These are phyloP conservation scores for Heliconius nattereri DNA, from an alignment of 1,140 invertebrate genomes.

Conservation along the genomic window DNA sequence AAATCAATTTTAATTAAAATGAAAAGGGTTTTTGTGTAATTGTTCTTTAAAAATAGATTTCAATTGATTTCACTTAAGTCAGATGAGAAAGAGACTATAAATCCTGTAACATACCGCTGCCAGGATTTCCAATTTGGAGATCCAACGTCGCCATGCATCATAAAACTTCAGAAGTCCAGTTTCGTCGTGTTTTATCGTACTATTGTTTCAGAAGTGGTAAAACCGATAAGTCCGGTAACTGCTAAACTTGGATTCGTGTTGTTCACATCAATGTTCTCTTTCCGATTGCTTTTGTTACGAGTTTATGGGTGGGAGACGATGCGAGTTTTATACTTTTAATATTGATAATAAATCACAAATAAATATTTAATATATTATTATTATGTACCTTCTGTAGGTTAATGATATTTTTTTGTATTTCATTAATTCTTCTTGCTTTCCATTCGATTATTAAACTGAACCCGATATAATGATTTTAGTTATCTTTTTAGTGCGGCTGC, in stretches of 20 bases:
- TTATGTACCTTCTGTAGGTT: not conserved
- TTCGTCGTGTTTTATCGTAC: conserved; percentile 35
- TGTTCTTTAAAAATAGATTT: not conserved
- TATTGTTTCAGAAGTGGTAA: conserved; percentile 40
- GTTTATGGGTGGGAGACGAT: conserved; percentile 14
- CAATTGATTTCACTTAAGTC: not conserved
- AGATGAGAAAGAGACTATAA: not conserved
- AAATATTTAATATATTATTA: not conserved
- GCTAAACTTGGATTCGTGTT: conserved; percentile 35
- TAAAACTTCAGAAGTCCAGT: conserved; percentile 36
- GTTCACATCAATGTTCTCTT: conserved; percentile 36
- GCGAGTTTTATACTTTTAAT: not conserved
- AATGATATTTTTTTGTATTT: too few relatives aligned
- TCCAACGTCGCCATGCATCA: conserved; percentile 27
- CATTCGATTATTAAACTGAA: too few relatives aligned
- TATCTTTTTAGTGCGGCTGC: too few relatives aligned
- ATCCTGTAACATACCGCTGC: not conserved
- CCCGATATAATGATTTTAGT: too few relatives aligned
- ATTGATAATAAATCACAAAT: not conserved
- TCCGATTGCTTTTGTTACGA: conserved; percentile 37
- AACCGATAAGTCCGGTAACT: conserved; percentile 42
- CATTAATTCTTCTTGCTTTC: too few relatives aligned
- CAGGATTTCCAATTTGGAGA: conserved; percentile 24
- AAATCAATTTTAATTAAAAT: not conserved
- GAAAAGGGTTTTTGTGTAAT: not conserved